Percentiles rank a stretch among this genome's conserved stretches.
Conservation (phyloP, 2,797 vertebrate species). For the Bucorvus abyssinicus region DNA sequence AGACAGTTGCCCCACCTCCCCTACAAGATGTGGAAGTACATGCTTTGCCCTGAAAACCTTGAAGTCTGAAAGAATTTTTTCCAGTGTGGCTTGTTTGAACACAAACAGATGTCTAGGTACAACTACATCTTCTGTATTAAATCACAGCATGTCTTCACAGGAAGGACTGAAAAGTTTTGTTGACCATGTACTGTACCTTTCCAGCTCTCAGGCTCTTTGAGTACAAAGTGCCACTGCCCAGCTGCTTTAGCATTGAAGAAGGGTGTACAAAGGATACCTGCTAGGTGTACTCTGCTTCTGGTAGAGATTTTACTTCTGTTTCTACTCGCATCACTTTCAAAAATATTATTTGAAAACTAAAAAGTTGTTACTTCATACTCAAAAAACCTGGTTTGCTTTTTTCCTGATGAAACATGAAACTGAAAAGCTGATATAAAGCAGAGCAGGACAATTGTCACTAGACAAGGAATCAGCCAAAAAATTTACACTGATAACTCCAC, state of each 20-base stretch:
- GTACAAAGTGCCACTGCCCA: background rate
- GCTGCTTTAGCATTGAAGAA: background rate
- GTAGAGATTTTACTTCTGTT: background rate
- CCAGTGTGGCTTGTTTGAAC: background rate
- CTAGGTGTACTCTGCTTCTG: background rate
- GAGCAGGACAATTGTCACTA: background rate
- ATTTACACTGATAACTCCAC: background rate
- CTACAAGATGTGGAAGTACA: background rate
- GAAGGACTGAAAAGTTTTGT: background rate
- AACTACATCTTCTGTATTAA: background rate
- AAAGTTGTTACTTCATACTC: background rate
- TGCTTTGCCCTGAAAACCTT: background rate
- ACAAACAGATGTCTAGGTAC: background rate
- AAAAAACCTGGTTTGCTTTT: background rate
- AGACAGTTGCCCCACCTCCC: background rate
- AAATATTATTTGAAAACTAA: background rate
- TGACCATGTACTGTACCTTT: background rate
- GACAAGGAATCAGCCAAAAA: background rate
- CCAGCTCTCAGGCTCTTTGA: background rate
- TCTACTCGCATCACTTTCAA: background rate
- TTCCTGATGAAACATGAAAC: background rate
- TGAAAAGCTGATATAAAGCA: background rate
- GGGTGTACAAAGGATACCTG: background rate
- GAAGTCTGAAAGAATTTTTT: background rate
- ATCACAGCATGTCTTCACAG: background rate